A percentile compares a stretch with the other conserved stretches of the same genome.
phyloP scores from a whole-genome alignment of 2,797 vertebrate genomes.

The Clarias pachynema region DNA sequence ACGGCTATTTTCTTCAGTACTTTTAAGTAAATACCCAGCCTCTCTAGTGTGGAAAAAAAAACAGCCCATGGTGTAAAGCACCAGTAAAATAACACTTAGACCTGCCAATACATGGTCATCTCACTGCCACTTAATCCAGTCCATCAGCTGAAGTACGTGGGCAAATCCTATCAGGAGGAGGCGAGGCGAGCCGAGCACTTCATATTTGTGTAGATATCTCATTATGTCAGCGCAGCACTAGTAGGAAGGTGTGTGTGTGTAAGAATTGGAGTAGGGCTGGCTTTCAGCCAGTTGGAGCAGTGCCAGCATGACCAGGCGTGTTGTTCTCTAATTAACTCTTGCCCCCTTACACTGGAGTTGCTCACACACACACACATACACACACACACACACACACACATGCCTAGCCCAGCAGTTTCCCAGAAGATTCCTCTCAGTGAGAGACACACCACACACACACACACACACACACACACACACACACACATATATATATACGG shows the following conservation, averaged over 20 bases:
- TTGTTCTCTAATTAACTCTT: conserved; percentile 64
- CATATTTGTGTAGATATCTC: conserved; percentile 67
- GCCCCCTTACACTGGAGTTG: conserved; percentile 45
- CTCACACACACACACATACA: conserved; percentile 38
- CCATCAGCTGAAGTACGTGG: conserved; percentile 63
- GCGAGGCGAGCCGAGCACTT: conserved; percentile 57
- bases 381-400: conserved; percentile 34
- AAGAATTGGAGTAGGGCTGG: conserved; percentile 56
- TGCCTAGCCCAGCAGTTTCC: conserved; percentile 47
- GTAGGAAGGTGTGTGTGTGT: conserved; percentile 30
- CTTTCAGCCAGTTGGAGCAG: conserved; percentile 60
- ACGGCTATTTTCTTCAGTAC: neutral
- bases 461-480: conserved; percentile 40
- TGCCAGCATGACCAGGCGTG: conserved; percentile 59
- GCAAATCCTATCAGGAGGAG: conserved; percentile 64
- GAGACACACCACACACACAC: conserved; percentile 17
- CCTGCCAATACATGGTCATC: conserved; percentile 64
- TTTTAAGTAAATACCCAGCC: neutral
- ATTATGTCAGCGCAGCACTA: conserved; percentile 57
- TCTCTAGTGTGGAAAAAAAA: neutral
- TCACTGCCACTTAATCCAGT: conserved; percentile 68
- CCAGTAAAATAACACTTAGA: conserved; percentile 63
- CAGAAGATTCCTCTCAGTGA: conserved; percentile 28
- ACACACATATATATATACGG: conserved; percentile 4
- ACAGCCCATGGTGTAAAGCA: conserved; percentile 18